phyloP scores from a whole-genome alignment of 2,113 vertebrate genomes.

The Corynorhinus townsendii region DNA sequence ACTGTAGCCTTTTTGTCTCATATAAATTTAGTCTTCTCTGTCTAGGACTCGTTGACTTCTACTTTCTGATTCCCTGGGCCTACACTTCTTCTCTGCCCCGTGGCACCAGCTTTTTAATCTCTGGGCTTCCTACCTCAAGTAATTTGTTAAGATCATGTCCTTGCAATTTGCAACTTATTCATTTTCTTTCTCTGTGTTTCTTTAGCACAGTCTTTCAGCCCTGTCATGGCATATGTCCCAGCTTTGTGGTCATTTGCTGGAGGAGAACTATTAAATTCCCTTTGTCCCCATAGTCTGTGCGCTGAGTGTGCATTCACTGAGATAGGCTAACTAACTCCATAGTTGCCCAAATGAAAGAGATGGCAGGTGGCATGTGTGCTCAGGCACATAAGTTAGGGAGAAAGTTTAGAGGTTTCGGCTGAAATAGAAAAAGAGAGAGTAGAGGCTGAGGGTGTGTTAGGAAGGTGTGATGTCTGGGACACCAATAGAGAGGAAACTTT shows the following conservation, averaged over 20 bases:
- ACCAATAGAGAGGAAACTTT: neutral
- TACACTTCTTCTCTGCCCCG: neutral
- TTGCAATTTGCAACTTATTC: neutral
- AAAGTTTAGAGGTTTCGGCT: neutral
- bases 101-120: neutral
- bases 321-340: neutral
- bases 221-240: neutral
- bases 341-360: neutral
- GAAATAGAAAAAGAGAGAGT: neutral
- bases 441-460: neutral
- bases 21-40: neutral
- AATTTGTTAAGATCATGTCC: neutral
- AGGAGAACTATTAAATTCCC: neutral
- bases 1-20: neutral
- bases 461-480: neutral
- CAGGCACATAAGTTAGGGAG: neutral
- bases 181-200: neutral
- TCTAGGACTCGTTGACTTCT: neutral
- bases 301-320: rapidly evolving
- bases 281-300: neutral
- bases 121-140: neutral
- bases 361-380: neutral
- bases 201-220: neutral
- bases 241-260: neutral
- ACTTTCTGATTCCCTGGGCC: neutral